Conservation (phyloP, 2,888 invertebrate species). For the Polymixis lichenea region DNA sequence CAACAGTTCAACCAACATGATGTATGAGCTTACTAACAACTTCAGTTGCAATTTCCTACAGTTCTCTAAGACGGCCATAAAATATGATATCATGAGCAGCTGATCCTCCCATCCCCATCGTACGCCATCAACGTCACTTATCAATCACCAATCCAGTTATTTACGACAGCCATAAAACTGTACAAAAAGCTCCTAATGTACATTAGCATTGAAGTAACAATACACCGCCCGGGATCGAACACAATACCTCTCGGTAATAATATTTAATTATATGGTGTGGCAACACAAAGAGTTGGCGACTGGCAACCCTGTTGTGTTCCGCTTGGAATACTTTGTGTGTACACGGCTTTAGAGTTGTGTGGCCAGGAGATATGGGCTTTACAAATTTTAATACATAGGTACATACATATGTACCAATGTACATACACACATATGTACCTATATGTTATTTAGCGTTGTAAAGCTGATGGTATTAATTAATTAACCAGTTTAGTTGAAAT, state of each 20-base stretch:
- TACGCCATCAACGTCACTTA: slow-evolving; percentile 44
- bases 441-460: background rate
- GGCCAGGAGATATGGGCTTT: slow-evolving; percentile 14
- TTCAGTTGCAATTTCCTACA: background rate
- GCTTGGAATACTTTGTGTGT: slow-evolving; percentile 60
- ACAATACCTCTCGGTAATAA: slow-evolving; percentile 70
- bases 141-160: slow-evolving; percentile 65
- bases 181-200: slow-evolving; percentile 59
- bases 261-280: slow-evolving; percentile 72
- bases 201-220: slow-evolving; percentile 66
- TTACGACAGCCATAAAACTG: slow-evolving; percentile 63
- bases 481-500: background rate
- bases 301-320: slow-evolving; percentile 69
- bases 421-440: too few species aligned
- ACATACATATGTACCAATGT: too few species aligned
- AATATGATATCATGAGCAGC: slow-evolving; percentile 41
- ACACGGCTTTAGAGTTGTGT: slow-evolving; percentile 49
- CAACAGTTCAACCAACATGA: background rate
- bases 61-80: slow-evolving; percentile 25
- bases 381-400: too few species aligned
- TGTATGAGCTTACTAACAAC: too few species aligned
- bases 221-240: slow-evolving; percentile 64
- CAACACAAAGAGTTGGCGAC: slow-evolving; percentile 67
- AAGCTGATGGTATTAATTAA: background rate
- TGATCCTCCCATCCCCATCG: slow-evolving; percentile 30